A percentile compares a stretch with the other conserved stretches of the same genome.
phyloP scores from a whole-genome alignment of 2,888 invertebrate species.

The Microctonus hyperodae region DNA sequence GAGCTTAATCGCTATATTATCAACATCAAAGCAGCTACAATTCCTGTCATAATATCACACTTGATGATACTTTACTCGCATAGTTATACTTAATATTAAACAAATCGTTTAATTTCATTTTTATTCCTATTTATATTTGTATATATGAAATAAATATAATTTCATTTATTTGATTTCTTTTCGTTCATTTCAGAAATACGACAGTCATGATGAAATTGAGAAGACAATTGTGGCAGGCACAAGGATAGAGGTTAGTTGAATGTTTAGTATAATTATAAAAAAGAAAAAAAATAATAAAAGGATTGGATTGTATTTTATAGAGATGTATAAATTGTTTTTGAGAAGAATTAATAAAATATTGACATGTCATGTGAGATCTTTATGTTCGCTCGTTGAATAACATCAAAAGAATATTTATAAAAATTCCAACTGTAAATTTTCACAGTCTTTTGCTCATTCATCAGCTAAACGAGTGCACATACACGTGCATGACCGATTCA shows the following conservation, averaged over 20 bases:
- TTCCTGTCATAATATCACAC: not conserved
- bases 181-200: constrained; percentile 11
- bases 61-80: not conserved
- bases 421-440: not conserved
- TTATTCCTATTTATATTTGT: not conserved
- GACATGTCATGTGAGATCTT: not conserved
- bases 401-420: not conserved
- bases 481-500: not conserved
- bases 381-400: not conserved
- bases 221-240: not conserved
- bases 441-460: not conserved
- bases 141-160: no score
- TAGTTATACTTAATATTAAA: not conserved
- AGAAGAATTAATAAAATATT: not conserved
- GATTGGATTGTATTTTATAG: no score
- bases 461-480: not conserved
- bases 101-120: not conserved
- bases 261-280: not conserved
- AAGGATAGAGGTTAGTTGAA: constrained; percentile 3
- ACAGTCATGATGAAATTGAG: not conserved
- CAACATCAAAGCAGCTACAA: not conserved
- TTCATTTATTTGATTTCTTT: not conserved
- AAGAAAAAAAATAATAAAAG: no score
- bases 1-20: constrained; percentile 33
- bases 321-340: no score